phyloP scores from a whole-genome alignment of 53 echinoderm and acorn worm species.

The Pentamera pediparva region DNA sequence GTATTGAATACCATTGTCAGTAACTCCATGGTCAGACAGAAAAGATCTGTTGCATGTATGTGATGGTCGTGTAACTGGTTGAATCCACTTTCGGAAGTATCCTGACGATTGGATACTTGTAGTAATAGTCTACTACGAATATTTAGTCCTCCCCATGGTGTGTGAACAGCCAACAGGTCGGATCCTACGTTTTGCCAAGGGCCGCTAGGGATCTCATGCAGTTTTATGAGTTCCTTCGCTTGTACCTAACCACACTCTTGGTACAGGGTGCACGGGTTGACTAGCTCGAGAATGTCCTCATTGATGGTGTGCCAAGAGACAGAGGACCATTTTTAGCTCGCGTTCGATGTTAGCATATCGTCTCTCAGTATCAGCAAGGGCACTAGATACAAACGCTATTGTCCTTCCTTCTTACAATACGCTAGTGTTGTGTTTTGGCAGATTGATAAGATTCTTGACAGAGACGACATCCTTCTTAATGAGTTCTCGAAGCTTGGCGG shows the following conservation, averaged over 20 bases:
- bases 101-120: neutral
- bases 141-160: neutral
- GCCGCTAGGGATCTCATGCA: conserved; percentile 24
- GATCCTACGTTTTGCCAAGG: conserved; percentile 41
- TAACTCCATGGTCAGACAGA: too few relatives aligned
- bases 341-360: conserved; percentile 21
- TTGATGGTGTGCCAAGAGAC: conserved; percentile 53
- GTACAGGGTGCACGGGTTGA: conserved; percentile 21
- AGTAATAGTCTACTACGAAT: neutral
- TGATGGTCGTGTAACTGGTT: conserved; percentile 22
- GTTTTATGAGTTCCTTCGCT: conserved; percentile 35
- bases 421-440: conserved; percentile 28
- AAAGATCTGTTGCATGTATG: conserved; percentile 19
- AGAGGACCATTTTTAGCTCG: neutral
- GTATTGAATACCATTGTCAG: too few relatives aligned
- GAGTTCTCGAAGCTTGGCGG: conserved; percentile 32
- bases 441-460: conserved; percentile 39
- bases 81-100: neutral
- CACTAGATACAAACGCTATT: conserved; percentile 2
- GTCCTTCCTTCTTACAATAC: conserved; percentile 17
- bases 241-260: conserved; percentile 31
- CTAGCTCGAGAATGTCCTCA: conserved; percentile 28
- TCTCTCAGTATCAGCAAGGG: conserved; percentile 2
- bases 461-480: conserved; percentile 32
- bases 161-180: conserved; percentile 35